Base-by-base conservation (phyloP, 2,888 invertebrate genomes). In the Hydropsyche betteni region DNA sequence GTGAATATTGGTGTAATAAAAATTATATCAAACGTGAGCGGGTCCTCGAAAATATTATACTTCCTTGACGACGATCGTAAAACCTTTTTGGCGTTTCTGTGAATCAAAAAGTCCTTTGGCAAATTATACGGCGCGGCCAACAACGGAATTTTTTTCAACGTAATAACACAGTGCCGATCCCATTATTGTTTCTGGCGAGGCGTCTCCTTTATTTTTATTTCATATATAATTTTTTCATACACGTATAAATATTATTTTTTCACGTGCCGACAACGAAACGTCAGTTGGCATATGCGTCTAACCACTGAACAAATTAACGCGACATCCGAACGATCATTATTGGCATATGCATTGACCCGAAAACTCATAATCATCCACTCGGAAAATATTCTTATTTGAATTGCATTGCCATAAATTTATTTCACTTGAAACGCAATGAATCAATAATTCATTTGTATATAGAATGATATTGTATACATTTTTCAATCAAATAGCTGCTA, bases 21-120 rank as follows among this genome's bases (percentile, higher is more conserved):
- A 44, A 44, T 44, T 44, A 44, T 44, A 44, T 44, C 44, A 24
- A 24, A 24, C 24, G 24, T 24, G 24, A 24, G 24, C 24, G 24
- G 24, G 24, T 24, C 24, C 24, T 24, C 10, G 4, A 4, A 44
- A 44, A 44, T 44, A 44, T 44, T 44, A 44, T 44, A 44, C 44
- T 2, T 44, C 44, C 44, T 44, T 44, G 44, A 44, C 44, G 44
- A 44, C 44, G 1, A 44, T 44, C 44, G 44, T 44, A 44, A 44
- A 44, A 44, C 44, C 44, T 44, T 44, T 44, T 44, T 44, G 44
- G 53, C 16, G 53, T 53, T 58, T 58, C 58, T 58, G 58, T 58
- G 51, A 69, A 69, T 69, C 69, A 44, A 69, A 69, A 50, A 69
- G 69, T 69, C 69, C 69, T 69, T 69, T 69, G 69, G 38, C 69